Conservation (phyloP, 2,888 invertebrate species). For the Periphyllus acericola region DNA sequence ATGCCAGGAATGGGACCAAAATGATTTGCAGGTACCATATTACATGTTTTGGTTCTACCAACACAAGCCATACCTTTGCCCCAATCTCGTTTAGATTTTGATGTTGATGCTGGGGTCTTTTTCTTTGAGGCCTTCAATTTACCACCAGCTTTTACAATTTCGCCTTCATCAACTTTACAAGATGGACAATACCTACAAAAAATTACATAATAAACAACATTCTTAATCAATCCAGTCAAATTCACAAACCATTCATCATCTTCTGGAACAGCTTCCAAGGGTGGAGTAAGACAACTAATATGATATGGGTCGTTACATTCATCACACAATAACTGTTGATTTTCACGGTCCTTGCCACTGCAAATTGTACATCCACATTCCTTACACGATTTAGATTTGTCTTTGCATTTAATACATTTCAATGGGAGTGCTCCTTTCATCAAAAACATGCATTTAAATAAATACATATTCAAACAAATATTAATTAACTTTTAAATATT, state of each 20-base stretch:
- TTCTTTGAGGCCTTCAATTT: slow-evolving; percentile 73
- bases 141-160: slow-evolving; percentile 80
- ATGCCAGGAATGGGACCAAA: slow-evolving; percentile 85
- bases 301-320: slow-evolving; percentile 84
- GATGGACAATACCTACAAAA: slow-evolving; percentile 77
- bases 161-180: slow-evolving; percentile 79
- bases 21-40: slow-evolving; percentile 78
- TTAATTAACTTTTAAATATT: not conserved
- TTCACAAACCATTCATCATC: slow-evolving; percentile 72
- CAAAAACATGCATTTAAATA: not conserved
- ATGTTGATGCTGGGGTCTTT: slow-evolving; percentile 71
- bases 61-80: slow-evolving; percentile 86
- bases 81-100: slow-evolving; percentile 75
- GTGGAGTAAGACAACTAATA: slow-evolving; percentile 77
- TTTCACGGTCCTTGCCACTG: slow-evolving; percentile 77
- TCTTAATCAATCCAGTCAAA: not conserved
- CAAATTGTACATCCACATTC: slow-evolving; percentile 82
- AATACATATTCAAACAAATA: not conserved
- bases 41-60: slow-evolving; percentile 75
- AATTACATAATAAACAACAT: not conserved
- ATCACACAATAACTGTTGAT: slow-evolving; percentile 81
- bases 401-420: slow-evolving; percentile 76
- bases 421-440: slow-evolving; percentile 66
- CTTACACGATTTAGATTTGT: slow-evolving; percentile 74
- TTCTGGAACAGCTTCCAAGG: slow-evolving; percentile 74